Evolutionary conservation across 2,113 vertebrate genomes (phyloP), one percentile per base, ranked within the genome.

Genomic region (Alces alces): DNA sequence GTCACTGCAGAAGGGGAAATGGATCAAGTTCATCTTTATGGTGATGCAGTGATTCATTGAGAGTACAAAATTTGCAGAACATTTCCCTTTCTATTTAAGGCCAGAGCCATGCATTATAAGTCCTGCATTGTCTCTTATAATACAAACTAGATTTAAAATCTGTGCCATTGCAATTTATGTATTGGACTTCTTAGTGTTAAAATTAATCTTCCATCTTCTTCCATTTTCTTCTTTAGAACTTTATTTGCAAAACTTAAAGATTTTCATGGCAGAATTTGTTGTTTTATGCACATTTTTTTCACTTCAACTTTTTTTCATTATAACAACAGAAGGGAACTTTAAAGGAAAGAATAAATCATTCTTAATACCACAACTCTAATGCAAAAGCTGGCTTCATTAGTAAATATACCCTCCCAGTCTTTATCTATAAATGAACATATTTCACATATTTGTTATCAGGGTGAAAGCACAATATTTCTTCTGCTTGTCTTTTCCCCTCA

Each of bases 371-470:
- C n/a, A 17, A 89, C 3, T 55, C 12, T 45, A 97, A 79, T 33
- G 36, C 25, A 97, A 97, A 78, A 94, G 66, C 86, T 97, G 88
- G 78, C 15, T 96, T 83, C 47, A 73, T n/a, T 82, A 93, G 58
- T 70, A 4, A 95, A 86, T 88, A 92, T 36, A 21, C 4, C 57
- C 7, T 91, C 55, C 23, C 25, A 79, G 21, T 87, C 79, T 94
- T 96, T 84, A 88, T 58, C 50, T 57, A 55, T 57, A 95, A 96
- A 97, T 57, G 82, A 94, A 82, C 60, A 91, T 50, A 89, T 54
- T 89, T 95, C 66, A 58, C 21, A 45, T 83, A 89, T 78, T 96
- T 76, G 85, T 79, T 93, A 95, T 88, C 36, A 61, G 9, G 78
- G 27, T 82, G 21, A 91, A 89, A 82, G 11, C 3, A 54, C 36